These are phyloP conservation scores for Scaptomyza pallida DNA, from an alignment of 1,140 invertebrate species.

Conservation along the genomic window DNA sequence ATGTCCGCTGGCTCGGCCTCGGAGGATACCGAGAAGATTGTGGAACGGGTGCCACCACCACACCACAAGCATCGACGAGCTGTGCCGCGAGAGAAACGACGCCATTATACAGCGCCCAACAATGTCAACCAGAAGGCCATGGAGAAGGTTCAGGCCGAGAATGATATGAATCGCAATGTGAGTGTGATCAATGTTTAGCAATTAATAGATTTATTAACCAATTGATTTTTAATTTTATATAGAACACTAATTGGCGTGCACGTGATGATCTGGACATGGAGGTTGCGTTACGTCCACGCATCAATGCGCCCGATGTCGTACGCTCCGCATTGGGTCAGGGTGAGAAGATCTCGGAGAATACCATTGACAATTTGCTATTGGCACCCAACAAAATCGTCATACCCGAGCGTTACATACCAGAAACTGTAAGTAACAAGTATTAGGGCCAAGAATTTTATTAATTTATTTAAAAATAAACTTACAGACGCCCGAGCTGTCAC, in stretches of 20 bases:
- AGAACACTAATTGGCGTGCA: conserved; percentile 87
- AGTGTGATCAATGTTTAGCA: conserved; percentile 40
- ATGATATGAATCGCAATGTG: conserved; percentile 86
- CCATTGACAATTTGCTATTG: conserved; percentile 92
- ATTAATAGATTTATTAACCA: neutral
- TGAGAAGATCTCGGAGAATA: conserved; percentile 87
- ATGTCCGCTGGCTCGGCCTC: conserved; percentile 87
- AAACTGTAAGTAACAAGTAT: conserved; percentile 87
- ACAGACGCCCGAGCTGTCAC: conserved; percentile 90
- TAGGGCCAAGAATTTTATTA: neutral
- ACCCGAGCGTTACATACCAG: conserved; percentile 95
- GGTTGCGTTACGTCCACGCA: conserved; percentile 88
- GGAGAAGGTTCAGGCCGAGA: conserved; percentile 85
- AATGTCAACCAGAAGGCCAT: conserved; percentile 86
- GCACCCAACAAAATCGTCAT: conserved; percentile 95
- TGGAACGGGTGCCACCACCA: conserved; percentile 82
- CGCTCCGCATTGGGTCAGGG: conserved; percentile 89
- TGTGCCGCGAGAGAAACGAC: conserved; percentile 91
- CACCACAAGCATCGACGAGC: conserved; percentile 86
- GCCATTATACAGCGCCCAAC: conserved; percentile 94
- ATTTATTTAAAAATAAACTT: no score
- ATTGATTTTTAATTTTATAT: conserved; percentile 26
- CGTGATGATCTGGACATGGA: conserved; percentile 95
- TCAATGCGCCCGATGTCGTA: conserved; percentile 93
- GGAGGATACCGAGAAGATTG: conserved; percentile 82